Evolutionary conservation across 1,140 invertebrate species (phyloP), one percentile per base, ranked within the genome.

Genomic region (Magallana ariakensis): DNA sequence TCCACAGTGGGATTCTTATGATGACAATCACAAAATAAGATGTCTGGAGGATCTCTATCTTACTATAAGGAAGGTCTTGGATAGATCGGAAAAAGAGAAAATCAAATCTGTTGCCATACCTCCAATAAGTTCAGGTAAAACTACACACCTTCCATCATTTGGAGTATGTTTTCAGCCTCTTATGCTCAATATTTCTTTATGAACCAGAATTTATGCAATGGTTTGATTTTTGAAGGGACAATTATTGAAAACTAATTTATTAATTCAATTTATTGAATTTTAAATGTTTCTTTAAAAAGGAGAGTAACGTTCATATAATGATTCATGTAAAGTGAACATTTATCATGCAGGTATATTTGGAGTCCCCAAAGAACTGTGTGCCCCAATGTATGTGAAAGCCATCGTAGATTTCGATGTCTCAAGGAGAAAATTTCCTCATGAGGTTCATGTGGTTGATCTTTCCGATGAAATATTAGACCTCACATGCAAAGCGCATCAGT

Each of bases 311-410:
- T n/a, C n/a, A n/a, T n/a, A n/a, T n/a, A n/a, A n/a, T n/a, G n/a
- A n/a, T n/a, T n/a, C n/a, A n/a, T n/a, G n/a, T n/a, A n/a, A n/a
- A n/a, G n/a, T n/a, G n/a, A n/a, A n/a, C n/a, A 10, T 60, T 56
- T 80, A 4, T 85, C n/a, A 0, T 33, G 33, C 33, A 85, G 85
- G 85, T 16, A 75, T 85, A 16, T 85, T 85, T 57, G 85, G 85
- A 80, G 85, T 85, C 11, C 85, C 85, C 6, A 54, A 46, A 26
- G 70, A 80, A 26, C 66, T 85, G 0, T 85, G 85, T 85, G 85
- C 85, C 58, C 66, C 53, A 11, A 80, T 85, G 70, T 85, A 85
- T 11, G 70, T 85, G n/a, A 53, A 57, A 22, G 66, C 81, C 11
- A 57, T 83, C 33, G 56, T n/a, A 10, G 81, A 83, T 26, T 83